Evolutionary conservation across 2,113 vertebrate genomes (phyloP), one percentile per base, ranked within the genome.

Genomic region (Parotia lawesii): DNA sequence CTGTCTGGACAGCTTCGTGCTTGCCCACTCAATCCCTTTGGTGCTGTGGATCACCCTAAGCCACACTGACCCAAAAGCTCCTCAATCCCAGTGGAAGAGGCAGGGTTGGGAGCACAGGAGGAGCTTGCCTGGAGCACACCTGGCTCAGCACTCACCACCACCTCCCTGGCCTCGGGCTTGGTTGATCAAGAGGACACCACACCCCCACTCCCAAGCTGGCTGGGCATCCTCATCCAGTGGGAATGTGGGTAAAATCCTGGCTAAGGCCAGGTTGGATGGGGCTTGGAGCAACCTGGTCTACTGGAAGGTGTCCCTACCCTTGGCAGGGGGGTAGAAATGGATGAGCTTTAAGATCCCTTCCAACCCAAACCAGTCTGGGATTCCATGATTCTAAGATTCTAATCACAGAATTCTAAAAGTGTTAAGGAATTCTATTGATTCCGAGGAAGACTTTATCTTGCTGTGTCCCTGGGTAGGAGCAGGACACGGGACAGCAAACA

Each of bases 181-280:
- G 15, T 1, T 48, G 42, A 4, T 11, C 7, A 1, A 4, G 37
- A 13, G 65, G 31, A 25, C 38, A 2, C 37, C 3, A 0, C 19
- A 12, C 20, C 15, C 24, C 15, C 29, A 11, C 7, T 8, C 24
- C 23, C 33, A 11, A 2, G 9, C 29, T 2, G 33, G 10, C 33
- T 40, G 27, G 69, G 24, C 24, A 25, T 3, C 15, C 0, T 2
- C 10, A 6, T 7, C 75, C 75, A 67, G 29, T 10, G 1, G 2
- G n/a, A 42, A 13, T 0, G 2, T 6, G 11, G 19, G 4, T 2
- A 2, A 25, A 57, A 12, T 5, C 27, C 47, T 44, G 33, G 28
- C 40, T 7, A 1, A 23, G 47, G 71, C 28, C 23, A 5, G 15
- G 28, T 0, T 21, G 56, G 84, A 40, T 20, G 44, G 24, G 47